Conservation (phyloP, 2,888 invertebrate species). For the Nematopogon swammerdamellus region DNA sequence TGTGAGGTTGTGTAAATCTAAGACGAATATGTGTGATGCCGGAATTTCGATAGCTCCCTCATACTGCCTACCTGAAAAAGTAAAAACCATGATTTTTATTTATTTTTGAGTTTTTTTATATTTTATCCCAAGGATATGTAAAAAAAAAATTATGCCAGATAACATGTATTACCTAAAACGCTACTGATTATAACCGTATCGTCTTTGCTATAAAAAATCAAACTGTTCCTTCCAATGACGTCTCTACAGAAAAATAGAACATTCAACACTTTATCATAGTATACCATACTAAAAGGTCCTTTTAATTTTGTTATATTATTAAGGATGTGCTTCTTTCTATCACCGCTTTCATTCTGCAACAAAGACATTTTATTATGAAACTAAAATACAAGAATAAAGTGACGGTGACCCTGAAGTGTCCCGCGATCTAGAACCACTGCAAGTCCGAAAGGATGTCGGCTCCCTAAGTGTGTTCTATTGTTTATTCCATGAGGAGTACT, state of each 20-base stretch:
- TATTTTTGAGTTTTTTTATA: no score
- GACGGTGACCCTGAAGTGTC: no score
- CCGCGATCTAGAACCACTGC: no score
- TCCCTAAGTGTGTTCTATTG: no score
- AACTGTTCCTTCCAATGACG: conserved; percentile 79
- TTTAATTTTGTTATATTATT: conserved; percentile 56
- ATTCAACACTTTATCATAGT: conserved; percentile 57
- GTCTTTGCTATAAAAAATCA: conserved; percentile 59
- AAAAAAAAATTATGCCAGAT: no score
- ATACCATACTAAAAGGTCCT: conserved; percentile 85
- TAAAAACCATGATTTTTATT: conserved; percentile 16
- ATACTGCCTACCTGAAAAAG: conserved; percentile 35
- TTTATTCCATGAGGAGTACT: no score
- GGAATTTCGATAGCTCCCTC: conserved; percentile 58
- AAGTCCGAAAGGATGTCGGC: no score
- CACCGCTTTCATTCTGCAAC: neutral
- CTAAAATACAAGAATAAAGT: no score
- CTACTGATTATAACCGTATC: conserved; percentile 45
- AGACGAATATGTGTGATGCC: conserved; percentile 56
- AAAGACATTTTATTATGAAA: no score
- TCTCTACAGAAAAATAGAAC: conserved; percentile 82
- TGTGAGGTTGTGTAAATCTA: conserved; percentile 31
- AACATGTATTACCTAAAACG: conserved; percentile 55
- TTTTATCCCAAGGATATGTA: no score
- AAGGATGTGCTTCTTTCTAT: conserved; percentile 23